Percentiles rank a stretch among this genome's conserved stretches.
Conservation (phyloP, 2,113 vertebrate species). For the Trichechus manatus region DNA sequence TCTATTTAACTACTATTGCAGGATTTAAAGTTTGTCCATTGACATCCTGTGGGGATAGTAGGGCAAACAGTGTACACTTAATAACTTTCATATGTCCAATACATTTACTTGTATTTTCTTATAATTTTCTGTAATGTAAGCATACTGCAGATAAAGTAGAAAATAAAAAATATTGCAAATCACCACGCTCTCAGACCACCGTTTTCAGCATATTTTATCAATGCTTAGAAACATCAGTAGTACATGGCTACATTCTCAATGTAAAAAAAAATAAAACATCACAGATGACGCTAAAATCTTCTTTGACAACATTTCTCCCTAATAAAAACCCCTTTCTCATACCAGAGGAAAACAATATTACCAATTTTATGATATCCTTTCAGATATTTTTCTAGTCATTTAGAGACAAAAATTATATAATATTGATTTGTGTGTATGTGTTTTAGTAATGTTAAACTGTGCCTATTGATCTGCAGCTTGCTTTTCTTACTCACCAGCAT, state of each 20-base stretch:
- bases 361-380: neutral
- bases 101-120: neutral
- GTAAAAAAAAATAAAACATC: constrained; percentile 31
- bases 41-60: neutral
- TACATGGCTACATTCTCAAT: neutral
- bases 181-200: neutral
- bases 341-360: neutral
- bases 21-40: constrained; percentile 48
- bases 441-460: neutral
- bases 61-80: neutral
- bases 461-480: neutral
- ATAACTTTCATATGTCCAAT: neutral
- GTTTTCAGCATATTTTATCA: constrained; percentile 19
- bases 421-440: neutral
- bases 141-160: constrained; percentile 34
- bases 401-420: neutral
- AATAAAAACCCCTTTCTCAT: neutral
- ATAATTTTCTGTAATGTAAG: neutral
- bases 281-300: neutral
- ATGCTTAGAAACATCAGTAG: neutral
- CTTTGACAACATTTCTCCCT: neutral
- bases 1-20: constrained; percentile 28
- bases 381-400: neutral
- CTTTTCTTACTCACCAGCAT: neutral
- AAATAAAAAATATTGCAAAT: neutral